Evolutionary conservation across 2,113 vertebrate genomes (phyloP), one percentile per base, ranked within the genome.

Genomic region (Oncorhynchus gorbuscha): DNA sequence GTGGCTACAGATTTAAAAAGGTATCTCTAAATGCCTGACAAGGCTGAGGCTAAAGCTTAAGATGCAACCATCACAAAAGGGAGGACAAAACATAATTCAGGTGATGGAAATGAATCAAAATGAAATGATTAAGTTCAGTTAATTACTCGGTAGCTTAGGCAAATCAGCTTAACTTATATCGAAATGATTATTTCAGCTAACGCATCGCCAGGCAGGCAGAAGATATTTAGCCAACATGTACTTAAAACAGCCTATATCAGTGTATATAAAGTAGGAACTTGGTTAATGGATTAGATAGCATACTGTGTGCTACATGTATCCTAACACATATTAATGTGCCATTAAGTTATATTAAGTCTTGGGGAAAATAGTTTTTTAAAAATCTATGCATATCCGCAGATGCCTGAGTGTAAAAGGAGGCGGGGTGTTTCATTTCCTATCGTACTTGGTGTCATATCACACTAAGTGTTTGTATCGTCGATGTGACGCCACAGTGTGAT

Each of bases 1-100:
- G 87, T 97, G 91, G 96, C 91, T 92, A 90, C 95, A 95, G 94
- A 92, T 93, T 97, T 98, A 82, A 81, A 64, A 64, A 8, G 3
- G 32, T 13, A 12, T 70, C 49, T 71, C 12, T 16, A 58, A 58
- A 58, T 18, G 20, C 20, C 32, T 7, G 72, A 28, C 26, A 69
- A 22, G 13, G 35, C 20, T 16, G 13, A 11, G 72, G 11, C 73
- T 12, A 32, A 20, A 18, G 9, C 12, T 55, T 55, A 81, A 83
- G 81, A 84, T 22, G 39, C 84, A 83, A 82, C 77, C 81, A 64
- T 80, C 84, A 83, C 79, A 82, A 77, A 78, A 84, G 45, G 51
- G 75, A 81, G 72, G 51, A 72, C 74, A 70, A 51, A 87, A 86
- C 85, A 85, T 83, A 79, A 88, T 84, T 88, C 86, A 89, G 88